Conservation (phyloP, 1,140 invertebrate species). For the Nephotettix cincticeps region DNA sequence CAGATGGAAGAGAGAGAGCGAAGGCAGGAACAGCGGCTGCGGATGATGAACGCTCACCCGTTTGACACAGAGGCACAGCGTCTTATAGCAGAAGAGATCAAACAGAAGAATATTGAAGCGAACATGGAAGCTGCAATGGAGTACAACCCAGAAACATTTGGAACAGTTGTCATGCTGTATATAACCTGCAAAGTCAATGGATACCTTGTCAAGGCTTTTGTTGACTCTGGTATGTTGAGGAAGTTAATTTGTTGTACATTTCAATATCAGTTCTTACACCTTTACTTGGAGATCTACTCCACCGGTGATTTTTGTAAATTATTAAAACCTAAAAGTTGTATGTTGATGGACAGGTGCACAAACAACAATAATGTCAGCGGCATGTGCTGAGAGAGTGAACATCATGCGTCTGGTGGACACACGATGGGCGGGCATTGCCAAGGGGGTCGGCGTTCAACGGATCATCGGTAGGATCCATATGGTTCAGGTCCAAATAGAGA, state of each 20-base stretch:
- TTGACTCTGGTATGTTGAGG: conserved; percentile 76
- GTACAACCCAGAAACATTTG: conserved; percentile 96
- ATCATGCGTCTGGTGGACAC: conserved; percentile 94
- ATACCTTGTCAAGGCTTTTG: conserved; percentile 94
- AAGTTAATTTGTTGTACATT: too few relatives aligned
- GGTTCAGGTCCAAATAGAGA: conserved; percentile 95
- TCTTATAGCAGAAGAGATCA: conserved; percentile 93
- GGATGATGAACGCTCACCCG: conserved; percentile 90
- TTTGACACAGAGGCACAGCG: conserved; percentile 94
- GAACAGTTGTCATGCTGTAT: conserved; percentile 96
- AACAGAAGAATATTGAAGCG: conserved; percentile 94
- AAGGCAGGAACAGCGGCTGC: conserved; percentile 75
- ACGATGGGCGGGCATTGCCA: conserved; percentile 92
- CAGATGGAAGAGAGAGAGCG: conserved; percentile 76
- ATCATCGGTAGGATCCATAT: conserved; percentile 96
- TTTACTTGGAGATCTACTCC: too few relatives aligned
- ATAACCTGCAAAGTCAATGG: conserved; percentile 96
- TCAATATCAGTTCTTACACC: too few relatives aligned
- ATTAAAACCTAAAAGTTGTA: too few relatives aligned
- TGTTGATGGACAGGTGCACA: conserved; percentile 87
- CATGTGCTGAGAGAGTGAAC: conserved; percentile 90
- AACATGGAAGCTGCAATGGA: conserved; percentile 99
- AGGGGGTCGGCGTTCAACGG: conserved; percentile 91
- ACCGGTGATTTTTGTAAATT: too few relatives aligned
- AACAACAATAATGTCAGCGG: conserved; percentile 91